These are phyloP conservation scores for Drosophila azteca DNA, from an alignment of 1,140 invertebrate species.

Conservation along the genomic window DNA sequence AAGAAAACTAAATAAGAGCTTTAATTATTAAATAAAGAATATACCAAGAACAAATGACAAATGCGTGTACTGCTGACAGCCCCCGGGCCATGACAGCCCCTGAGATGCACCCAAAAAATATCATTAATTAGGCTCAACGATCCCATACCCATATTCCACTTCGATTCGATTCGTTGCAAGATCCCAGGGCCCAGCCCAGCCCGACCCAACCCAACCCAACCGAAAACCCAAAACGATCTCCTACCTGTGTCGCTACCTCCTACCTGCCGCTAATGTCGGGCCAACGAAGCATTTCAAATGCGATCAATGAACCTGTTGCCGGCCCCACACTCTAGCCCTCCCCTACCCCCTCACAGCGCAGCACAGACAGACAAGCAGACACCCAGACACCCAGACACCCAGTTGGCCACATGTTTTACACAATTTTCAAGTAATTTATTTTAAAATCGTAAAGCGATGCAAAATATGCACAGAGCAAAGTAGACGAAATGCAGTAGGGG, in stretches of 20 bases:
- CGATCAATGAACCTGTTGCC: constrained; percentile 76
- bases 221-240: not conserved
- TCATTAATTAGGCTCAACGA: constrained; percentile 67
- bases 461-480: constrained; percentile 52
- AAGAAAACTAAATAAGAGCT: constrained; percentile 77
- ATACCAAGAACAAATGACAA: constrained; percentile 64
- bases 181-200: constrained; percentile 31
- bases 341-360: constrained; percentile 3
- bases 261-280: constrained; percentile 42
- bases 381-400: constrained; percentile 18
- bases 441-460: constrained; percentile 68
- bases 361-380: constrained; percentile 14
- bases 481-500: constrained; percentile 7
- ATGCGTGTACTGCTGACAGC: constrained; percentile 56
- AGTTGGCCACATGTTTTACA: constrained; percentile 63
- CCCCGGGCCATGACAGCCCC: constrained; percentile 20
- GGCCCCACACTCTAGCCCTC: constrained; percentile 18
- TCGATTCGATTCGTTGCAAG: constrained; percentile 16
- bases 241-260: constrained; percentile 8
- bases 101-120: constrained; percentile 59
- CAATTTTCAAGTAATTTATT: constrained; percentile 76
- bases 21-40: constrained; percentile 82
- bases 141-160: constrained; percentile 19
- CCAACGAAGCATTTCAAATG: constrained; percentile 72
- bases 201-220: constrained; percentile 4